Conservation (phyloP, 1,140 invertebrate genomes). For the Lepidostoma basale region DNA sequence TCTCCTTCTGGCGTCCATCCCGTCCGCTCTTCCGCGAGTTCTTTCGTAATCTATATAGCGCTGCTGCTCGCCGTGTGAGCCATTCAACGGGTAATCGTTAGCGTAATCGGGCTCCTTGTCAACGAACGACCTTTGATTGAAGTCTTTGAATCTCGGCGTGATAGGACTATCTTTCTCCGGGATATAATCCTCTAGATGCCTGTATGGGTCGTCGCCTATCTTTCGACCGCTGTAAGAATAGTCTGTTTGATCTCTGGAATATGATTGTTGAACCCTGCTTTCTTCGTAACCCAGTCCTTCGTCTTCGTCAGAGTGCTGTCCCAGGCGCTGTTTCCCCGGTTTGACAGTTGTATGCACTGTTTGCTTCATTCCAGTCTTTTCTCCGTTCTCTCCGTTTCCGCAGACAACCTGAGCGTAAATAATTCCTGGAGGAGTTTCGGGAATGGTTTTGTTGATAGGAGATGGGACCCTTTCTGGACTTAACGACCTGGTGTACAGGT, state of each 20-base stretch:
- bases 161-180: conserved; percentile 56
- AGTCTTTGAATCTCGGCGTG: conserved; percentile 56
- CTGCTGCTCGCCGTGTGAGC: neutral
- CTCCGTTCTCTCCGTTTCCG: conserved; percentile 54
- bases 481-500: conserved; percentile 55
- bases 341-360: conserved; percentile 62
- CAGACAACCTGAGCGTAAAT: conserved; percentile 79
- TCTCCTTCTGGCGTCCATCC: conserved; percentile 67
- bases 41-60: conserved; percentile 57
- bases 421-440: conserved; percentile 57
- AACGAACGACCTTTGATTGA: conserved; percentile 55
- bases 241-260: conserved; percentile 50
- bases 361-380: conserved; percentile 55
- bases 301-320: conserved; percentile 71
- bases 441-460: conserved; percentile 54
- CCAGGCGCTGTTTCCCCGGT: conserved; percentile 53
- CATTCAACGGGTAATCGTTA: conserved; percentile 51
- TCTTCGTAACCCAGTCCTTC: conserved; percentile 74
- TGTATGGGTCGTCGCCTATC: conserved; percentile 50
- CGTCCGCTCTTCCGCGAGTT: conserved; percentile 67
- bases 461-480: conserved; percentile 56
- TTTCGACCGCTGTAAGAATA: conserved; percentile 54
- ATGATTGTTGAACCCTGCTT: conserved; percentile 46
- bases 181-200: conserved; percentile 50
- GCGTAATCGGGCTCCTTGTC: conserved; percentile 59